These are phyloP conservation scores for Drosophila meridionalis DNA, from an alignment of 2,888 invertebrate genomes.

Conservation along the genomic window DNA sequence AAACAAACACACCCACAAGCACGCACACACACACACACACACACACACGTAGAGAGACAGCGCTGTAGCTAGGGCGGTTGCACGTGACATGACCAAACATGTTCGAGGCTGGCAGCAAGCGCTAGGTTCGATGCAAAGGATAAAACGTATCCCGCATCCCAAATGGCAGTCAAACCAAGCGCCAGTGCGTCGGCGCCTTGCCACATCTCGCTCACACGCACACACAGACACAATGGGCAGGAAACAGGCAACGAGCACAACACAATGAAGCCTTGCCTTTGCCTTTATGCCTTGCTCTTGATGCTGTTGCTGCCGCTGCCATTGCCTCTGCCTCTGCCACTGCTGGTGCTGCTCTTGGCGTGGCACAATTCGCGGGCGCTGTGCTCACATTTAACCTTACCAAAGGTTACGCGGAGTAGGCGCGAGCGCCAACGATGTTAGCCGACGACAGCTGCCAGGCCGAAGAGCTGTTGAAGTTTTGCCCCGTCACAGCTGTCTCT, in stretches of 20 bases:
- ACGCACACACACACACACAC: slow-evolving; percentile 19
- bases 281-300: slow-evolving; percentile 47
- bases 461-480: slow-evolving; percentile 38
- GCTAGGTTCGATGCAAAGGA: slow-evolving; percentile 64
- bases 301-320: slow-evolving; percentile 21
- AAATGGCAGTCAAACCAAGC: slow-evolving; percentile 28
- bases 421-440: slow-evolving; percentile 47
- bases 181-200: slow-evolving; percentile 66
- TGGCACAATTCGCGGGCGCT: slow-evolving; percentile 71
- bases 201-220: slow-evolving; percentile 16
- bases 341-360: slow-evolving; percentile 42
- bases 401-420: slow-evolving; percentile 63
- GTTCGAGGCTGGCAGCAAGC: slow-evolving; percentile 50
- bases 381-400: slow-evolving; percentile 73
- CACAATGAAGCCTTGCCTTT: slow-evolving; percentile 54
- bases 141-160: slow-evolving; percentile 54
- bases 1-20: slow-evolving; percentile 37
- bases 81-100: slow-evolving; percentile 61
- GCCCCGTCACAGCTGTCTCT: slow-evolving; percentile 58
- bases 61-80: slow-evolving; percentile 39
- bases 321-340: slow-evolving; percentile 25
- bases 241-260: slow-evolving; percentile 52
- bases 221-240: slow-evolving; percentile 58
- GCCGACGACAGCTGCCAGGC: slow-evolving; percentile 54
- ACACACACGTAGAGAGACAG: slow-evolving; percentile 16